These are phyloP conservation scores for Aix galericulata DNA, from an alignment of 2,113 vertebrate species.

Conservation along the genomic window DNA sequence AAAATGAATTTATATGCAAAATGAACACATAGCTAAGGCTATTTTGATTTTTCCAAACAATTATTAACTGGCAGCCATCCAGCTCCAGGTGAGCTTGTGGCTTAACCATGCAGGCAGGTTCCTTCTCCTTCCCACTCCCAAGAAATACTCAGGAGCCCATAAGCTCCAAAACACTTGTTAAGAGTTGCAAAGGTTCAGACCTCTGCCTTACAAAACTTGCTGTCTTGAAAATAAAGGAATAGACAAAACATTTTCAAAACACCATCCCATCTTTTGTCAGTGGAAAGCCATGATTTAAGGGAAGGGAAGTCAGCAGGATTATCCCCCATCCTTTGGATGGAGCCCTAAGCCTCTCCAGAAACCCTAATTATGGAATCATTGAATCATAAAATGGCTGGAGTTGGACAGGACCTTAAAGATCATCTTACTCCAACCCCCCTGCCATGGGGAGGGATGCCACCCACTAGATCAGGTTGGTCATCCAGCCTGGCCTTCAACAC, in stretches of 20 bases:
- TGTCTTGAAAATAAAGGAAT: not conserved
- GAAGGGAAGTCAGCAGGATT: not conserved
- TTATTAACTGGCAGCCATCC: constrained; percentile 58
- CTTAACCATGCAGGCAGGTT: not conserved
- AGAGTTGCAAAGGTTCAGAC: not conserved
- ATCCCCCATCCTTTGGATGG: not conserved
- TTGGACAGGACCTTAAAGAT: no score
- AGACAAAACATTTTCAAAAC: not conserved
- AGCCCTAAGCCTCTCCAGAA: not conserved
- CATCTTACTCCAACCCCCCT: no score
- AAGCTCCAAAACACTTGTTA: not conserved
- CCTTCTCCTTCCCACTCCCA: not conserved
- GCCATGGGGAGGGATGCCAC: no score
- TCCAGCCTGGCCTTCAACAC: no score
- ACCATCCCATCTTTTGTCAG: not conserved
- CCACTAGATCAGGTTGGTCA: no score
- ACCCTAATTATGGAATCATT: accelerated
- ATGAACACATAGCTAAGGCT: not conserved
- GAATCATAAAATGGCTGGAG: no score
- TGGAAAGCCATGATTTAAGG: not conserved
- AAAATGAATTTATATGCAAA: constrained; percentile 41
- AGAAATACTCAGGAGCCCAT: constrained; percentile 31
- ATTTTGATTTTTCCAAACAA: constrained; percentile 29
- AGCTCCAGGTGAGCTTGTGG: constrained; percentile 51
- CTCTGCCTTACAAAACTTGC: not conserved